These are phyloP conservation scores for Urocolius indicus DNA, from an alignment of 2,113 vertebrate genomes.

Conservation along the genomic window DNA sequence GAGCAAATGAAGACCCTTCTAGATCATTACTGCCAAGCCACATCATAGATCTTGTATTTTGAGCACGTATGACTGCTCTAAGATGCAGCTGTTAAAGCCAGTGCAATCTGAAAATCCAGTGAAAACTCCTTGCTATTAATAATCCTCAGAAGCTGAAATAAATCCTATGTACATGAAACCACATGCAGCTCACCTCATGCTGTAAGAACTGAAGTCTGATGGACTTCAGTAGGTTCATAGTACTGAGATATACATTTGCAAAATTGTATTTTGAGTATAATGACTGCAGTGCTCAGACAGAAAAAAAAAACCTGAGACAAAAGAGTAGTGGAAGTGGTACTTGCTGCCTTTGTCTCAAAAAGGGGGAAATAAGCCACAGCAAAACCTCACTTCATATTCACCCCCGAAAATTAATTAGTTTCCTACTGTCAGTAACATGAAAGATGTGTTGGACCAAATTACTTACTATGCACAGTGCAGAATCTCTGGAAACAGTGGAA, in stretches of 20 bases:
- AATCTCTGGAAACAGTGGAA: conserved; percentile 91
- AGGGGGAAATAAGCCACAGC: background rate
- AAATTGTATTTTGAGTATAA: background rate
- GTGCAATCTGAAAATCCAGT: background rate
- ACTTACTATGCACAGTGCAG: conserved; percentile 91
- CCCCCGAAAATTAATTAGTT: background rate
- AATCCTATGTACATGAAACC: background rate
- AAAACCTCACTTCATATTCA: background rate
- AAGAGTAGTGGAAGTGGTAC: background rate
- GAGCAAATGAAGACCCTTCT: background rate
- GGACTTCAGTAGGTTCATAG: background rate
- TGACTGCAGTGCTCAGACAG: background rate
- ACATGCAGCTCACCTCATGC: background rate
- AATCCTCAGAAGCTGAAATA: background rate
- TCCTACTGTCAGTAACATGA: background rate
- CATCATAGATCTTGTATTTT: background rate
- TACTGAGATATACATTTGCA: background rate
- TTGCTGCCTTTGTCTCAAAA: background rate
- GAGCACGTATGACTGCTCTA: background rate
- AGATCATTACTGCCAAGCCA: background rate
- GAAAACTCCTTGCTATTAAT: background rate
- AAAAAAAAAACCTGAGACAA: background rate
- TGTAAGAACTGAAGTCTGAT: background rate
- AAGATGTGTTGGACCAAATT: background rate
- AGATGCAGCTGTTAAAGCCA: background rate